phyloP scores from a whole-genome alignment of 2,797 vertebrate species.

The Erethizon dorsatum region DNA sequence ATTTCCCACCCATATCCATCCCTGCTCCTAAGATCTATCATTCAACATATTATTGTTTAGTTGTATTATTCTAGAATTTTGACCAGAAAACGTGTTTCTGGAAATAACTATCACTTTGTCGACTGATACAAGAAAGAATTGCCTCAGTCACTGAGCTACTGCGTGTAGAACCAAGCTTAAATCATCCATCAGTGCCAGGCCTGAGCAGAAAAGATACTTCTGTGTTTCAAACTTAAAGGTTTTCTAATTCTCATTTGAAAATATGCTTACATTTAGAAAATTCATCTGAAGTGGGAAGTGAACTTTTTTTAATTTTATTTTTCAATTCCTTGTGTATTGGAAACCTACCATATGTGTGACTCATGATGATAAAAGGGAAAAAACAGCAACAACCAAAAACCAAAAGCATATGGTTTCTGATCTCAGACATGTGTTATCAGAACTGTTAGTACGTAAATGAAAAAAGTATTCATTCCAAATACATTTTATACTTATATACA shows the following conservation, averaged over 20 bases:
- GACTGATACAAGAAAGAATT: not conserved
- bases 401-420: not conserved
- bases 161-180: not conserved
- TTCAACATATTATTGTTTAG: not conserved
- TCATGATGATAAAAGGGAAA: not conserved
- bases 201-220: conserved; percentile 1
- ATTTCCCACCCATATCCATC: not conserved
- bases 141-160: not conserved
- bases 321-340: not conserved
- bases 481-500: not conserved
- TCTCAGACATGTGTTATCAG: not conserved
- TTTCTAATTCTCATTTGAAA: conserved; percentile 9
- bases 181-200: not conserved
- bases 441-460: not conserved
- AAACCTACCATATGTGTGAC: not conserved
- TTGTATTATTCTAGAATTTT: not conserved
- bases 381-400: not conserved
- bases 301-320: conserved; percentile 4
- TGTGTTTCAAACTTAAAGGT: not conserved
- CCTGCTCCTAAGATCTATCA: not conserved
- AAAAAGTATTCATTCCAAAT: not conserved
- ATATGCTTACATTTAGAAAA: not conserved
- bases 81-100: not conserved
- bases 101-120: too few species aligned
- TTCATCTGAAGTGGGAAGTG: not conserved